Percentiles rank a stretch among this genome's conserved stretches.
These are phyloP conservation scores for Colistium nudipinnis DNA, from an alignment of 2,113 vertebrate species.

Conservation along the genomic window DNA sequence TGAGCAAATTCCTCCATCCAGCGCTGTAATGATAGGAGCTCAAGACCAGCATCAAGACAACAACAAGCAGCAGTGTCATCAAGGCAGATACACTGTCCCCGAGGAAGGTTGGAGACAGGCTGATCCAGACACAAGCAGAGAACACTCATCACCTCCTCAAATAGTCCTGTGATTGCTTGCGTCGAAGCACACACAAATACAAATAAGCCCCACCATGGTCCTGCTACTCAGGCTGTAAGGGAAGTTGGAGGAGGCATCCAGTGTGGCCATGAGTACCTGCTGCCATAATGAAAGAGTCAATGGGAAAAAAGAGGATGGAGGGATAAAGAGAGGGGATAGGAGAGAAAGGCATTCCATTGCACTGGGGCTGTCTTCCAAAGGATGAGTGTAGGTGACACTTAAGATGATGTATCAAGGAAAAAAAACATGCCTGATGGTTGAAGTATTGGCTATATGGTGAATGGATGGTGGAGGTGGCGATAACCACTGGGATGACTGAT, in stretches of 20 bases:
- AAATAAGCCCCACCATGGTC: constrained; percentile 20
- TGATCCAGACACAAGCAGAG: constrained; percentile 42
- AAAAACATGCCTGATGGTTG: constrained; percentile 20
- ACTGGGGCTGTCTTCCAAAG: constrained; percentile 10
- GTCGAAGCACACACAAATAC: constrained; percentile 10
- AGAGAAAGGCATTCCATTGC: constrained; percentile 15
- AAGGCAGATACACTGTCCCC: constrained; percentile 37
- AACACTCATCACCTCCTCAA: constrained; percentile 57
- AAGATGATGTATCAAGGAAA: constrained; percentile 4
- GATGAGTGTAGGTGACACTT: constrained; percentile 27
- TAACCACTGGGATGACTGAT: constrained; percentile 31
- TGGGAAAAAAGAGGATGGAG: constrained; percentile 20
- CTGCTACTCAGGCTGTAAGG: constrained; percentile 19
- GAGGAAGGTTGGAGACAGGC: constrained; percentile 43
- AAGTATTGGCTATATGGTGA: constrained; percentile 35
- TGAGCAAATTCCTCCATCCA: constrained; percentile 46
- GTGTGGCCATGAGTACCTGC: constrained; percentile 38
- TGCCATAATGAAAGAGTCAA: constrained; percentile 36
- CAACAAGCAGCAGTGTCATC: constrained; percentile 33
- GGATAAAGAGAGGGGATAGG: not conserved
- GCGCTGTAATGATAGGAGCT: constrained; percentile 31
- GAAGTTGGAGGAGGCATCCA: constrained; percentile 33
- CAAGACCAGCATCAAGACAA: constrained; percentile 47
- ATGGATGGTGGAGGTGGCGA: constrained; percentile 12
- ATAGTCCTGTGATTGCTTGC: constrained; percentile 43